Percentiles rank a stretch among this genome's conserved stretches.
Evolutionary conservation across 1,140 invertebrate species (phyloP).

Genomic region (Bilobella aurantiaca): DNA sequence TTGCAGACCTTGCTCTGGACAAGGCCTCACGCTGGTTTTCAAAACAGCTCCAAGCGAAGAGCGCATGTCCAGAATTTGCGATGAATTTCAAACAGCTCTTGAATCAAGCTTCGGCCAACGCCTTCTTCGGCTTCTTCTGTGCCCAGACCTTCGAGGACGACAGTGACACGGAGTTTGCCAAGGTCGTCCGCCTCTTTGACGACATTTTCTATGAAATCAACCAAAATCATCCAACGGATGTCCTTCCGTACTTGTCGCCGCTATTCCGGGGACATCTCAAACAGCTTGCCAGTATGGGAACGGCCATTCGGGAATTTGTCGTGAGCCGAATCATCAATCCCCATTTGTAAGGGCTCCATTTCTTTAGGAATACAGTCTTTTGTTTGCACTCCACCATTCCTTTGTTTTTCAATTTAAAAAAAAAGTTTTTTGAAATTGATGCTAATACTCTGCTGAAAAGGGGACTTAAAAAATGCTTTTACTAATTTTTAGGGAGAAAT

Average conservation of each 20-base stretch:
- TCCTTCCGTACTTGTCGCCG: constrained; percentile 25
- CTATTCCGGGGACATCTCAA: constrained; percentile 22
- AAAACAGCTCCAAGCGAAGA: constrained; percentile 8
- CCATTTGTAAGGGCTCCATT: constrained; percentile 27
- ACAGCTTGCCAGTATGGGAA: constrained; percentile 27
- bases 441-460: too few species aligned
- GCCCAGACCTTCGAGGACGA: constrained; percentile 55
- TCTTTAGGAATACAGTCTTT: too few species aligned
- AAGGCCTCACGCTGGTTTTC: constrained; percentile 4
- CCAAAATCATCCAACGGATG: constrained; percentile 33
- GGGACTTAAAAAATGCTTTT: too few species aligned
- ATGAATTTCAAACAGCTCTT: constrained; percentile 55
- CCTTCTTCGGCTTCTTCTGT: constrained; percentile 80
- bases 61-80: constrained; percentile 40
- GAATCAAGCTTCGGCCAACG: constrained; percentile 62
- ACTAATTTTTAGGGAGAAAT: constrained; percentile 14
- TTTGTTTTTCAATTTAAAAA: not conserved
- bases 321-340: constrained; percentile 24
- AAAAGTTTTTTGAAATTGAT: too few species aligned
- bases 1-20: constrained; percentile 16
- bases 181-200: constrained; percentile 63
- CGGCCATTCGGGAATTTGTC: constrained; percentile 26
- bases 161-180: constrained; percentile 51
- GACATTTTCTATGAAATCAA: constrained; percentile 69
- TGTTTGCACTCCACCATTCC: not conserved